These are phyloP conservation scores for Pogonophryne albipinna DNA, from an alignment of 2,797 vertebrate species.

Conservation along the genomic window DNA sequence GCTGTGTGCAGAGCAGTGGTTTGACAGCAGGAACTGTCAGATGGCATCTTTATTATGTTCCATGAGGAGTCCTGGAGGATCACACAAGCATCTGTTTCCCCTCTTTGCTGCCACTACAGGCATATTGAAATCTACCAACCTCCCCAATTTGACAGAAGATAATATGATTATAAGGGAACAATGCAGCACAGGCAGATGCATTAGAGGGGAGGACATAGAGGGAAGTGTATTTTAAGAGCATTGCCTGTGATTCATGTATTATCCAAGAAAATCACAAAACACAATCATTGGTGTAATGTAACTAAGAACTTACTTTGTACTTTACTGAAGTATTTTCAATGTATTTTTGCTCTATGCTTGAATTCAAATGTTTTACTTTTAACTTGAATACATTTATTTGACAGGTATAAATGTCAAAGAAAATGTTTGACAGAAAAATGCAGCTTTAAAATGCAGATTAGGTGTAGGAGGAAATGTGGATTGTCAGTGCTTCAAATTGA, in stretches of 20 bases:
- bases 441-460: conserved; percentile 25
- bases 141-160: conserved; percentile 54
- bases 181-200: conserved; percentile 25
- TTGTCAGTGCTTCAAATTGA: conserved; percentile 56
- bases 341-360: no score
- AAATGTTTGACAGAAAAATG: conserved; percentile 1
- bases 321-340: no score
- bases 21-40: conserved; percentile 81
- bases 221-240: conserved; percentile 6
- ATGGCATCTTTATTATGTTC: conserved; percentile 80
- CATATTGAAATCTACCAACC: conserved; percentile 58
- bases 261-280: background rate
- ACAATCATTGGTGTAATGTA: background rate
- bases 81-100: conserved; percentile 75
- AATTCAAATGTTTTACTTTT: no score
- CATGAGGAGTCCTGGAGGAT: conserved; percentile 73
- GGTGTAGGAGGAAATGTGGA: conserved; percentile 26
- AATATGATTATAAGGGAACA: conserved; percentile 46
- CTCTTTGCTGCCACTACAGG: conserved; percentile 57
- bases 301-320: no score
- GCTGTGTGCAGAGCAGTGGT: conserved; percentile 65
- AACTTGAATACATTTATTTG: no score
- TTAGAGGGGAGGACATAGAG: background rate
- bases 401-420: no score
- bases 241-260: conserved; percentile 11